These are phyloP conservation scores for Microtus ochrogaster DNA, from an alignment of 2,113 vertebrate genomes.

Conservation along the genomic window DNA sequence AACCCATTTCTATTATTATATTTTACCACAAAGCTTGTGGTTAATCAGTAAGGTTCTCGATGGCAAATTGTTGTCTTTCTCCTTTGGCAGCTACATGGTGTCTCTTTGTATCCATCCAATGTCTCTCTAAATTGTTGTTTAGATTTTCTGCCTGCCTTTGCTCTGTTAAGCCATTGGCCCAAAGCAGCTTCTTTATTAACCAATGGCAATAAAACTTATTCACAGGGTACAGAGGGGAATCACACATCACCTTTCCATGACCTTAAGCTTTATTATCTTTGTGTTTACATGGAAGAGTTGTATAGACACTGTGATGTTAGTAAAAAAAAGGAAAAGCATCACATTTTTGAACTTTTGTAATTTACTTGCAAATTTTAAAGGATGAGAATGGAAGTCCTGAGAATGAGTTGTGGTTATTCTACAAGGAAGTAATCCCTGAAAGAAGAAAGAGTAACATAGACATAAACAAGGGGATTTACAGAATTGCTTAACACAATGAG, in stretches of 20 bases:
- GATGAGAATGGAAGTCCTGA: neutral
- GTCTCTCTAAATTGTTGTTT: too few relatives aligned
- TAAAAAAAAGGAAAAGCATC: neutral
- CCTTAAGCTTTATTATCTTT: neutral
- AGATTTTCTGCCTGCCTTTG: too few relatives aligned
- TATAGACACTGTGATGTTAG: neutral
- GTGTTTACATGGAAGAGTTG: neutral
- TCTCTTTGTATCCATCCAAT: too few relatives aligned
- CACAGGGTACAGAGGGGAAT: too few relatives aligned
- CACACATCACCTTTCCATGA: neutral
- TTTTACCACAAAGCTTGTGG: too few relatives aligned
- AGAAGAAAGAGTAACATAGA: neutral
- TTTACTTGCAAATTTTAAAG: neutral
- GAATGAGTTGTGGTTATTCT: neutral
- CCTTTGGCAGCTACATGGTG: too few relatives aligned
- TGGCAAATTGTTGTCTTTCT: too few relatives aligned
- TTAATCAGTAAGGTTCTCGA: too few relatives aligned
- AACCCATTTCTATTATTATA: too few relatives aligned
- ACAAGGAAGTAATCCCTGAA: neutral
- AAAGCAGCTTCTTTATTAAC: too few relatives aligned
- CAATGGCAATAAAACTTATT: too few relatives aligned
- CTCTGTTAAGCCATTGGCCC: too few relatives aligned
- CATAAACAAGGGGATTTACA: neutral
- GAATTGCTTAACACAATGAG: neutral
- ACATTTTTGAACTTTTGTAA: neutral